A percentile compares a stretch with the other conserved stretches of the same genome.
These are phyloP conservation scores for Cataglyphis altisquamis DNA, from an alignment of 2,888 invertebrate genomes.

Conservation along the genomic window DNA sequence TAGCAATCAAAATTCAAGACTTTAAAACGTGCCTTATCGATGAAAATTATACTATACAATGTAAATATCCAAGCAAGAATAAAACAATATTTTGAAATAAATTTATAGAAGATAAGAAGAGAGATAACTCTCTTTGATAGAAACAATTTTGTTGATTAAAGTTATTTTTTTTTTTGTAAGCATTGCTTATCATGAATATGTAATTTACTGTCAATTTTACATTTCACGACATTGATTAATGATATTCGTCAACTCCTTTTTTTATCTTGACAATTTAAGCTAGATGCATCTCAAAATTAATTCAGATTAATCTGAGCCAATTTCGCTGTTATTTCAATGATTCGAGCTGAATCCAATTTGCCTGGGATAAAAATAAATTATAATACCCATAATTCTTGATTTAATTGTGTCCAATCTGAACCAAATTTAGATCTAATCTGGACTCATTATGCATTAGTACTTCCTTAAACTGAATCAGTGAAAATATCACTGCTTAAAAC, in stretches of 20 bases:
- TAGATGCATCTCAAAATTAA: not conserved
- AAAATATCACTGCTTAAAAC: not conserved
- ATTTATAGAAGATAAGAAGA: not conserved
- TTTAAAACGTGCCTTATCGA: not conserved
- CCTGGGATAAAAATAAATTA: not conserved
- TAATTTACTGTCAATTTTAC: conserved; percentile 22
- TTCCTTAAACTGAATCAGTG: not conserved
- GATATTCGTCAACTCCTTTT: conserved; percentile 3
- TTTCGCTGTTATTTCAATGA: not conserved
- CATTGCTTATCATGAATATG: conserved; percentile 9
- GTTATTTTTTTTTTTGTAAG: not conserved
- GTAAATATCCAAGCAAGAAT: not conserved
- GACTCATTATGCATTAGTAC: not conserved
- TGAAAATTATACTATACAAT: not conserved
- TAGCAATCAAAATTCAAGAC: not conserved
- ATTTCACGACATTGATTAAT: conserved; percentile 31
- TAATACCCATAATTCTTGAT: not conserved
- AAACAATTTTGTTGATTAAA: not conserved
- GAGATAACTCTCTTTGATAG: not conserved
- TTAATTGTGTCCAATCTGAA: not conserved
- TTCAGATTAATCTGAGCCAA: not conserved
- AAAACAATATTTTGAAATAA: not conserved
- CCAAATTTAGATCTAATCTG: not conserved
- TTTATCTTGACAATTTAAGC: not conserved
- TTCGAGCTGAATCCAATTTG: not conserved